These are phyloP conservation scores for Macropis europaea DNA, from an alignment of 2,888 invertebrate species.

Conservation along the genomic window DNA sequence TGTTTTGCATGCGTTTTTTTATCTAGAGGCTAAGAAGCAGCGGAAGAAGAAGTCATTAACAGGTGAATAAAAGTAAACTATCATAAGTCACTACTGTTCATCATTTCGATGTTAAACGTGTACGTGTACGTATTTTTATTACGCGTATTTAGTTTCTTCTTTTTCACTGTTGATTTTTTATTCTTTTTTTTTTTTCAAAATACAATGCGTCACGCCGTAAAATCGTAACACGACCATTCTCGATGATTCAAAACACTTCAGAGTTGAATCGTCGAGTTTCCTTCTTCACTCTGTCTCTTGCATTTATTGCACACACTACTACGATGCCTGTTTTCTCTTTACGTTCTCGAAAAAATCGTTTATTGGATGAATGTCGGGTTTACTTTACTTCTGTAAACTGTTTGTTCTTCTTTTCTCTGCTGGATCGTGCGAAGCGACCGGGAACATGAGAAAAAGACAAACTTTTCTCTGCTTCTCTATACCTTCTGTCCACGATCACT, in stretches of 20 bases:
- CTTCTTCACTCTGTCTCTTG: slow-evolving; percentile 15
- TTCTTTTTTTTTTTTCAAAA: background rate
- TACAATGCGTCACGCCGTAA: background rate
- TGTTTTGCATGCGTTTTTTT: slow-evolving; percentile 79
- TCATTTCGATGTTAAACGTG: slow-evolving; percentile 42
- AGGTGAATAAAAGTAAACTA: slow-evolving; percentile 85
- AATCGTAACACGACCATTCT: background rate
- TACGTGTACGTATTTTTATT: slow-evolving; percentile 21
- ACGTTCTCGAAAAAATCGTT: background rate
- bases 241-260: slow-evolving; percentile 40
- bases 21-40: slow-evolving; percentile 95
- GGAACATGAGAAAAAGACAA: slow-evolving; percentile 1
- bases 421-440: background rate
- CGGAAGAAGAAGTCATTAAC: slow-evolving; percentile 95
- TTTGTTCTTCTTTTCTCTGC: background rate
- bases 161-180: background rate
- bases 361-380: no score
- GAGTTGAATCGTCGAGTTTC: slow-evolving; percentile 26
- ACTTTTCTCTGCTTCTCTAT: slow-evolving; percentile 59
- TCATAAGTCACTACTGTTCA: slow-evolving; percentile 59
- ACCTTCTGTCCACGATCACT: slow-evolving; percentile 42
- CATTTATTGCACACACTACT: slow-evolving; percentile 14
- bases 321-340: background rate
- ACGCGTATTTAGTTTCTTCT: slow-evolving; percentile 25
- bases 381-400: background rate